Percentiles rank a stretch among this genome's conserved stretches.
phyloP scores from a whole-genome alignment of 1,140 invertebrate species.

The Scaptomyza pallida region DNA sequence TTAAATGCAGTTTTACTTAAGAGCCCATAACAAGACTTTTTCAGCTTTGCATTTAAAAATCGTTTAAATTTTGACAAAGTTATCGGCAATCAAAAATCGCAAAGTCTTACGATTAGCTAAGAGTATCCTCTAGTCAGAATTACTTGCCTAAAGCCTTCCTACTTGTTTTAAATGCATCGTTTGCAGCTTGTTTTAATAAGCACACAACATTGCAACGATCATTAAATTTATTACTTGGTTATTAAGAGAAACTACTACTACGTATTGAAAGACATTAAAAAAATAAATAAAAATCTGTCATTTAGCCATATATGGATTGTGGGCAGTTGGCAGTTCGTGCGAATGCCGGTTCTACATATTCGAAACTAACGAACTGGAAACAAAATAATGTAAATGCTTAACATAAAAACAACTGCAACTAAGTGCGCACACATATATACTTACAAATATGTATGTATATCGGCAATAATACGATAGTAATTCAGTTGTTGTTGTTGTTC shows the following conservation, averaged over 20 bases:
- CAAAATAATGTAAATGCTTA: slow-evolving; percentile 17
- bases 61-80: too few species aligned
- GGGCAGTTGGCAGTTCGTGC: slow-evolving; percentile 30
- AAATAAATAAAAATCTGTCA: slow-evolving; percentile 31
- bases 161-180: neutral
- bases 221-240: slow-evolving; percentile 22
- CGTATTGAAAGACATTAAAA: slow-evolving; percentile 29
- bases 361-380: slow-evolving; percentile 22
- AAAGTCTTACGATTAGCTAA: too few species aligned
- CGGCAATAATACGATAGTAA: neutral
- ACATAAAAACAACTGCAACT: slow-evolving; percentile 3
- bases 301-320: slow-evolving; percentile 34
- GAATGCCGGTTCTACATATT: slow-evolving; percentile 21
- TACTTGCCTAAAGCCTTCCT: too few species aligned
- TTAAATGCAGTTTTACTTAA: too few species aligned
- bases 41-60: too few species aligned
- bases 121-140: too few species aligned
- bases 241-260: slow-evolving; percentile 48
- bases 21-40: too few species aligned
- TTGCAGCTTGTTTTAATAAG: neutral
- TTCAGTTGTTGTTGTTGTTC: slow-evolving; percentile 1
- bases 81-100: too few species aligned
- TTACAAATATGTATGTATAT: too few species aligned
- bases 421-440: neutral
- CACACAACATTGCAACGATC: slow-evolving; percentile 7